Evolutionary conservation across 2,888 invertebrate species (phyloP), one percentile per base, ranked within the genome.

Genomic region (Drosophila vallismaia): DNA sequence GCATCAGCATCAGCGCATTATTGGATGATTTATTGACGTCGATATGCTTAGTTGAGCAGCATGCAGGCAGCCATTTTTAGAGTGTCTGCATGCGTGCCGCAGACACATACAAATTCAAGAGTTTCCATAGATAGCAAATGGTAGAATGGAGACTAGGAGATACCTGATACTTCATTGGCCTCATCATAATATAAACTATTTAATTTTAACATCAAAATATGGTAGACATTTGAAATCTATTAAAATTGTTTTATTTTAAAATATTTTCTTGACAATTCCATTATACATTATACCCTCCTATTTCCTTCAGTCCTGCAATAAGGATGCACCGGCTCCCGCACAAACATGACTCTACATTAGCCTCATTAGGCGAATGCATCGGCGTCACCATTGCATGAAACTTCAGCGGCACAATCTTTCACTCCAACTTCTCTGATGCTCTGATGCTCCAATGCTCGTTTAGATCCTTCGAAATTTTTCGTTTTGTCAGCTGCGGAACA

Each of bases 1-100:
- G 77, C 74, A 71, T 70, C 67, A 62, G 60, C 76, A 76, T 76
- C 87, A 72, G 77, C 76, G 86, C 88, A 90, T 90, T 89, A 90
- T 89, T 86, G 86, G 88, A 90, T 90, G 90, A 90, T 90, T 90
- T 90, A 90, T 90, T 90, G 90, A 88, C 88, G 90, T 87, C 90
- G 90, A 89, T 89, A 88, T 89, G 90, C 89, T 90, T 89, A 89
- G 89, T 89, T 90, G 89, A 85, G 75, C 86, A 81, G 74, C 75
- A 74, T 66, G 62, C 62, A 74, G 71, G 63, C 71, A 79, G 71
- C 82, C 74, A 82, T 82, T 85, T 85, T 83, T 75, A 67, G 74
- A 66, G 71, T 77, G 62, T 71, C 57, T 71, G 66, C 74, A 57
- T 76, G 70, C 63, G 63, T 63, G 48, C 52, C 36, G n/a, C 50